Evolutionary conservation across 2,888 invertebrate genomes (phyloP).

Genomic region (Dryobotodes eremita): DNA sequence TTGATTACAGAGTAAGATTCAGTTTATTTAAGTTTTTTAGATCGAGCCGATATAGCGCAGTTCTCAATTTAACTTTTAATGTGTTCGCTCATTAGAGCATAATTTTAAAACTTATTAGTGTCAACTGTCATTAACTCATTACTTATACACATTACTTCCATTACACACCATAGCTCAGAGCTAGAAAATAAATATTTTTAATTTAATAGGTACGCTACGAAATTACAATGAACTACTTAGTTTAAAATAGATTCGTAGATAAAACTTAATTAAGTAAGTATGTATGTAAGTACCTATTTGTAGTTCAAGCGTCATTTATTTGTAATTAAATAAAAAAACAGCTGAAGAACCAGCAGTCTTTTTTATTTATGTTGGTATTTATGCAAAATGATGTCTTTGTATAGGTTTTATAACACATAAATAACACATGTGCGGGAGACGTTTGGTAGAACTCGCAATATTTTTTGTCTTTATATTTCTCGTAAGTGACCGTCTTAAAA

Average conservation of each 20-base stretch:
- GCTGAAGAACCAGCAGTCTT: not conserved
- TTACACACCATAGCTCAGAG: not conserved
- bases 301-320: not conserved
- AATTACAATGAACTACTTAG: slow-evolving; percentile 8
- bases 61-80: slow-evolving; percentile 31
- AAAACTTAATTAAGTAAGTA: not conserved
- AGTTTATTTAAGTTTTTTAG: not conserved
- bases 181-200: not conserved
- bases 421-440: not conserved
- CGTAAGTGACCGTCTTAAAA: not conserved
- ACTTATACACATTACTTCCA: not conserved
- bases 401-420: not conserved
- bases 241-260: not conserved
- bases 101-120: slow-evolving; percentile 24
- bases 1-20: not conserved
- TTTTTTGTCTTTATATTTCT: not conserved
- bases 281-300: too few relatives aligned
- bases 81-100: slow-evolving; percentile 19
- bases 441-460: not conserved
- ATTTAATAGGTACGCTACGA: not conserved
- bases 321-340: not conserved
- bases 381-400: not conserved
- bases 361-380: not conserved
- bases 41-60: not conserved
- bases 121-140: slow-evolving; percentile 8